A percentile compares a stretch with the other conserved stretches of the same genome.
Conservation (phyloP, 23 tunicate genomes). For the Styela clava region DNA sequence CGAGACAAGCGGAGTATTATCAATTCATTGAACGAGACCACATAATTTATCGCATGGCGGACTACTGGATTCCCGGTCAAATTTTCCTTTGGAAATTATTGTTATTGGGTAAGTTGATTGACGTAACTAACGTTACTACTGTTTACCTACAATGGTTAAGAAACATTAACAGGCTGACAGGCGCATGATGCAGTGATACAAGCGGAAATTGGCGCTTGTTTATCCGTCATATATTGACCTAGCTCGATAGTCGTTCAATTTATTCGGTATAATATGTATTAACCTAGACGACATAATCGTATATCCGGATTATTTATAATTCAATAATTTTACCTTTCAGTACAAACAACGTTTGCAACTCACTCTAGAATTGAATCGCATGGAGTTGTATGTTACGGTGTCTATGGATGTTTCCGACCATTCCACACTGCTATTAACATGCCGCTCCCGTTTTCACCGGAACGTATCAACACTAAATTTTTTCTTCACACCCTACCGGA, state of each 20-base stretch:
- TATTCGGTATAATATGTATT: too few relatives aligned
- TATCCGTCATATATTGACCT: too few relatives aligned
- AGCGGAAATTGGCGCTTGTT: too few relatives aligned
- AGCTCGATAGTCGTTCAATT: too few relatives aligned
- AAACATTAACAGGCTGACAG: too few relatives aligned
- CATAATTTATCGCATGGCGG: not conserved
- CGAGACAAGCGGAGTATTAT: not conserved
- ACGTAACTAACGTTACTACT: too few relatives aligned
- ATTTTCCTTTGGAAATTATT: not conserved
- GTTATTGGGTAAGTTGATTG: too few relatives aligned
- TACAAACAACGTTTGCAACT: not conserved
- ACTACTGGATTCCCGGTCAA: not conserved
- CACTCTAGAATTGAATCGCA: not conserved
- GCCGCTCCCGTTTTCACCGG: slow-evolving; percentile 81
- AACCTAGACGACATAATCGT: too few relatives aligned
- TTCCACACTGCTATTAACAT: slow-evolving; percentile 44
- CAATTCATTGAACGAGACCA: not conserved
- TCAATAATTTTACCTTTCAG: too few relatives aligned
- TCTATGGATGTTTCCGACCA: slow-evolving; percentile 78
- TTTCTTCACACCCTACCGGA: slow-evolving; percentile 46
- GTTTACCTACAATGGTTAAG: too few relatives aligned
- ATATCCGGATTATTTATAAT: too few relatives aligned
- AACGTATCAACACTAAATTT: slow-evolving; percentile 55
- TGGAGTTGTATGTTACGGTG: slow-evolving; percentile 57
- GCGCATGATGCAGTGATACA: too few relatives aligned